phyloP scores from a whole-genome alignment of 2,888 invertebrate genomes.

The Agrotis segetum region DNA sequence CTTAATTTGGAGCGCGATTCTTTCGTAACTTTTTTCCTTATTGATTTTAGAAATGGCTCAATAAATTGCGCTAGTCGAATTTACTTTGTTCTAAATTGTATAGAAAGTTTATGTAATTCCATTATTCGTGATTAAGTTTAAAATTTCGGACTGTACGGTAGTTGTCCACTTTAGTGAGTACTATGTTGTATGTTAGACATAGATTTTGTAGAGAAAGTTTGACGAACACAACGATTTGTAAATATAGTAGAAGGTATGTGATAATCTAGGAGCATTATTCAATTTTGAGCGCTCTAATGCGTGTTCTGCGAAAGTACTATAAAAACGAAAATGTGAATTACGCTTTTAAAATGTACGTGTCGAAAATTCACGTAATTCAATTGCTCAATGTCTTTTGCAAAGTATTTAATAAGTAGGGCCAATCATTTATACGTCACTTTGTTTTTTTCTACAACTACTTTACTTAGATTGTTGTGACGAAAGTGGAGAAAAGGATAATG shows the following conservation, averaged over 20 bases:
- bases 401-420: neutral
- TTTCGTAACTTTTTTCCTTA: constrained; percentile 13
- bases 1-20: constrained; percentile 12
- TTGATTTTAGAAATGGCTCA: constrained; percentile 44
- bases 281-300: neutral
- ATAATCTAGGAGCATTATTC: neutral
- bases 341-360: neutral
- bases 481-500: rapidly evolving
- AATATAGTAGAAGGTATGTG: neutral
- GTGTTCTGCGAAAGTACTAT: no score
- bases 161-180: constrained; percentile 32
- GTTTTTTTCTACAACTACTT: no score
- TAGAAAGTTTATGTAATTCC: constrained; percentile 57
- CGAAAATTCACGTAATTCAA: neutral
- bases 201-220: constrained; percentile 31
- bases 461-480: no score
- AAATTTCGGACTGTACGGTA: constrained; percentile 24
- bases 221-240: neutral
- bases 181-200: constrained; percentile 2
- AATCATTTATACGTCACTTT: neutral
- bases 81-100: constrained; percentile 39
- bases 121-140: constrained; percentile 47
- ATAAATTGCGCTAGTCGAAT: constrained; percentile 43
- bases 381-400: neutral
- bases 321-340: no score